These are phyloP conservation scores for Thripadectes ignobilis DNA, from an alignment of 2,797 vertebrate species.

Conservation along the genomic window DNA sequence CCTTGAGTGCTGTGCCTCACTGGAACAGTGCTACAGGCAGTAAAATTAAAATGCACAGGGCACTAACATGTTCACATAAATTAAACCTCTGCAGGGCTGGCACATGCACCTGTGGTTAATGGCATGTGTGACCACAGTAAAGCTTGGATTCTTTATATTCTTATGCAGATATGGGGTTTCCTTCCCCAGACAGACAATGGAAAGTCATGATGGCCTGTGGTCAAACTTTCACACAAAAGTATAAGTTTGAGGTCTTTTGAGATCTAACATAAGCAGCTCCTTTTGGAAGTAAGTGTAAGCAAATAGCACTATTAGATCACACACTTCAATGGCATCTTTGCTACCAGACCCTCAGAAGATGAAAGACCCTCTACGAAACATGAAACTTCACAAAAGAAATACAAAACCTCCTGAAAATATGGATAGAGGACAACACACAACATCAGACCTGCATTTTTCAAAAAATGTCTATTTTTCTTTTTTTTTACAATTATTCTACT, in stretches of 20 bases:
- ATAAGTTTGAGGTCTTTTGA: background rate
- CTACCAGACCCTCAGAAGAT: background rate
- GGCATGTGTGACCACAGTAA: background rate
- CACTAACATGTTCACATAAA: background rate
- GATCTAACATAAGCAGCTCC: background rate
- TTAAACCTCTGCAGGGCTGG: background rate
- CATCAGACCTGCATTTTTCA: background rate
- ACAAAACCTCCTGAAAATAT: background rate
- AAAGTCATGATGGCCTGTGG: background rate
- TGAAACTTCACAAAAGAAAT: background rate
- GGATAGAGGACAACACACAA: background rate
- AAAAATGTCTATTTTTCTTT: background rate
- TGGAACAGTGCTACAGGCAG: background rate
- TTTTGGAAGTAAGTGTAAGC: background rate
- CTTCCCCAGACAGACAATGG: background rate
- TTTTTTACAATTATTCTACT: background rate
- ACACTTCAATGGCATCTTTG: background rate
- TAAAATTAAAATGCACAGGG: background rate
- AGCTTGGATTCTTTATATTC: background rate
- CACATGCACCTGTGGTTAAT: rapidly evolving
- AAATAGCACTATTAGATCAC: background rate
- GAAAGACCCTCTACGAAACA: background rate
- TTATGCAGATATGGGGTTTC: background rate
- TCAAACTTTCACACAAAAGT: background rate
- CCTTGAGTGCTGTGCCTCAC: rapidly evolving